Evolutionary conservation across 1,140 invertebrate species (phyloP).

Genomic region (Oedothorax gibbosus): DNA sequence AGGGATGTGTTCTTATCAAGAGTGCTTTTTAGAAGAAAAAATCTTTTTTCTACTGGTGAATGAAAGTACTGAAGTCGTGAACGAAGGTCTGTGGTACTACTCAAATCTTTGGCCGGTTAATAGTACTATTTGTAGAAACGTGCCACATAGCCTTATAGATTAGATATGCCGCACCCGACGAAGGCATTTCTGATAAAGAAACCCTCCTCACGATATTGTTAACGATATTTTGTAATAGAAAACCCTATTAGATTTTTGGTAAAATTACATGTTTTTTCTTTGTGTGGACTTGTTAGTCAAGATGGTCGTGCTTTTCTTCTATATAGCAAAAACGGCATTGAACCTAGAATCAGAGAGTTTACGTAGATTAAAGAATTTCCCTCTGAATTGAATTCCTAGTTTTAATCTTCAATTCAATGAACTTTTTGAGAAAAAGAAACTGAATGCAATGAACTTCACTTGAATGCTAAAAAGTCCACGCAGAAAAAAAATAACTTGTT

Average conservation of each 20-base stretch:
- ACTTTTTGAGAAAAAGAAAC: not conserved
- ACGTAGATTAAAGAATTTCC: too few relatives aligned
- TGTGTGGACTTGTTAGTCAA: not conserved
- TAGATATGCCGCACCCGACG: not conserved
- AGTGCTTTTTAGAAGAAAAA: not conserved
- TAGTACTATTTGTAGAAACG: constrained; percentile 1
- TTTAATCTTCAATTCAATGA: constrained; percentile 1
- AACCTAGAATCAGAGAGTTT: too few relatives aligned
- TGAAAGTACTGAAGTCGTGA: constrained; percentile 10
- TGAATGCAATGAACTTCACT: not conserved
- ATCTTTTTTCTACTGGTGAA: not conserved
- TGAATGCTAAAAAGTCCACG: too few relatives aligned
- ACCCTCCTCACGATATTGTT: not conserved
- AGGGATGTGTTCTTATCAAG: constrained; percentile 44
- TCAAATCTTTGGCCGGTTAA: not conserved
- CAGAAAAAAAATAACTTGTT: too few relatives aligned
- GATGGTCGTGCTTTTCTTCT: too few relatives aligned
- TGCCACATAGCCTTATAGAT: not conserved
- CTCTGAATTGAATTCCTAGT: not conserved
- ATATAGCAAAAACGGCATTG: too few relatives aligned
- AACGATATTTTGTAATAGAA: not conserved
- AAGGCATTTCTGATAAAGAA: constrained; percentile 2
- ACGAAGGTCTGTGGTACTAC: not conserved
- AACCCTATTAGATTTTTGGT: not conserved
- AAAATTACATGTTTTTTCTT: constrained; percentile 5